Conservation (phyloP, 2,888 invertebrate species). For the Scaeva pyrastri region DNA sequence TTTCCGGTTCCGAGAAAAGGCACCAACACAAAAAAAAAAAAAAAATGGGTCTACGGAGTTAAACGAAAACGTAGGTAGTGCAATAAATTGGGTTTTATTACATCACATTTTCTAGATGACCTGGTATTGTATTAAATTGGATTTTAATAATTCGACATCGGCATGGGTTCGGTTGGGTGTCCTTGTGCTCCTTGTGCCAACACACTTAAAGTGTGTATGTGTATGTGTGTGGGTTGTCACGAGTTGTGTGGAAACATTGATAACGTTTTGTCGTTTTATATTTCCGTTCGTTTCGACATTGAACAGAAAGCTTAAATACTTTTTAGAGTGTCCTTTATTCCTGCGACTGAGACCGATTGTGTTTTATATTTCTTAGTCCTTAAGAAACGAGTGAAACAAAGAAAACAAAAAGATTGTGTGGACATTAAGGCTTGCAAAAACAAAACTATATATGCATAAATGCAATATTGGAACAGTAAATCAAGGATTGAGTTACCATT, state of each 20-base stretch:
- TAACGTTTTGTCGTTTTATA: slow-evolving; percentile 36
- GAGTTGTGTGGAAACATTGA: slow-evolving; percentile 22
- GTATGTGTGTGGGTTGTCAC: not conserved
- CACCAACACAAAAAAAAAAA: not conserved
- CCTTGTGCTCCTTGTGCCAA: not conserved
- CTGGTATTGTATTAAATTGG: slow-evolving; percentile 38
- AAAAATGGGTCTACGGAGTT: slow-evolving; percentile 13
- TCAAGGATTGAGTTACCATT: too few relatives aligned
- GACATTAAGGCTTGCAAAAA: too few relatives aligned
- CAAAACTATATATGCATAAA: too few relatives aligned
- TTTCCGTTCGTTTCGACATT: slow-evolving; percentile 23
- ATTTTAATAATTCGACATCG: slow-evolving; percentile 33
- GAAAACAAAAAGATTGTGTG: not conserved
- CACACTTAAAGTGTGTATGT: not conserved
- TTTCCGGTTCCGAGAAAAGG: not conserved
- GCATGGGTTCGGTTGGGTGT: not conserved
- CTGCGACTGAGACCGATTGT: slow-evolving; percentile 9
- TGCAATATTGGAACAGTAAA: too few relatives aligned
- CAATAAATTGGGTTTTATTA: slow-evolving; percentile 42
- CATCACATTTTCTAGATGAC: slow-evolving; percentile 35
- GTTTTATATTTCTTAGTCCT: not conserved
- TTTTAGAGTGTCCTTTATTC: not conserved
- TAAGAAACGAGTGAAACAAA: not conserved
- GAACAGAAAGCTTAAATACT: not conserved
- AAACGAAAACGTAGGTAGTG: slow-evolving; percentile 27